Evolutionary conservation across 1,140 invertebrate species (phyloP).

Genomic region (Heliothis subflexa): DNA sequence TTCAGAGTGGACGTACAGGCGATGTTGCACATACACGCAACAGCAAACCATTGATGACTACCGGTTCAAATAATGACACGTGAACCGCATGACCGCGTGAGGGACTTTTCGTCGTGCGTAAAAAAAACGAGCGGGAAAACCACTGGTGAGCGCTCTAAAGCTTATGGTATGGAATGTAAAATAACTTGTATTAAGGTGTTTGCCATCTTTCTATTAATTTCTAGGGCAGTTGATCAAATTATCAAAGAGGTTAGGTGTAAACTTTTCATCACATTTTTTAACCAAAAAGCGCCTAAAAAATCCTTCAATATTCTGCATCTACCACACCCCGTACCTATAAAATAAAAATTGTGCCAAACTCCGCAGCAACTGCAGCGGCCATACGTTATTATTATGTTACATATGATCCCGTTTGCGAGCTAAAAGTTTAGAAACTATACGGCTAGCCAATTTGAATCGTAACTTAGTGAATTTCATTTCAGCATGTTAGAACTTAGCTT

Average conservation of each 20-base stretch:
- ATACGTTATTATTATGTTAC: constrained; percentile 30
- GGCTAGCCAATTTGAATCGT: constrained; percentile 45
- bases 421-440: constrained; percentile 47
- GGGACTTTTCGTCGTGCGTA: too few relatives aligned
- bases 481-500: constrained; percentile 45
- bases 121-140: too few relatives aligned
- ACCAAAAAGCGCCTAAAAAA: not conserved
- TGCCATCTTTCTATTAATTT: not conserved
- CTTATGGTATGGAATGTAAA: too few relatives aligned
- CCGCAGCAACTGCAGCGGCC: not conserved
- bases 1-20: too few relatives aligned
- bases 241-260: not conserved
- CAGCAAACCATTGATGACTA: too few relatives aligned
- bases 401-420: constrained; percentile 36
- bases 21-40: too few relatives aligned
- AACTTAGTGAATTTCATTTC: constrained; percentile 45
- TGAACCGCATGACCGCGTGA: too few relatives aligned
- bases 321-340: not conserved
- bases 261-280: not conserved
- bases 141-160: too few relatives aligned
- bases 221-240: not conserved
- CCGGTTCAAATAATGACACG: too few relatives aligned
- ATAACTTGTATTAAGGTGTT: too few relatives aligned
- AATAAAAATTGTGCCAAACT: constrained; percentile 23
- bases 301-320: not conserved